phyloP scores from a whole-genome alignment of 1,140 invertebrate genomes.

The Antheraea mylitta region DNA sequence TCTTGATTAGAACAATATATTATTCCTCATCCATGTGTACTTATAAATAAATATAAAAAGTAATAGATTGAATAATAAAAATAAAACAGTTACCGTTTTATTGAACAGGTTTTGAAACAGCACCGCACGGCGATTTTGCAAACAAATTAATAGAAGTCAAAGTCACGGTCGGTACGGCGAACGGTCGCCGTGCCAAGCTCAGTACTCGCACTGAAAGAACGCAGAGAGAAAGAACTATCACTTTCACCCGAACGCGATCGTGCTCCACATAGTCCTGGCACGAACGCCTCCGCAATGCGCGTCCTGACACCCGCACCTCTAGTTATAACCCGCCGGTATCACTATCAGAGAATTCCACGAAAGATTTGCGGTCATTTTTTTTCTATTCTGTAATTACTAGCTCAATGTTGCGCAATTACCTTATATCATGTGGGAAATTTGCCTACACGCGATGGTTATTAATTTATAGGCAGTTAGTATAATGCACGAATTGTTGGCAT shows the following conservation, averaged over 20 bases:
- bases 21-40: too few species aligned
- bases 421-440: slow-evolving; percentile 57
- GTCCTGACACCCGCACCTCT: slow-evolving; percentile 39
- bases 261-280: slow-evolving; percentile 63
- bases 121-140: background rate
- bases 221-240: slow-evolving; percentile 52
- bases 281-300: slow-evolving; percentile 38
- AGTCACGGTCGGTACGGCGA: slow-evolving; percentile 22
- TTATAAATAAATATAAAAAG: too few species aligned
- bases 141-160: background rate
- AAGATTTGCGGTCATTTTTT: slow-evolving; percentile 52
- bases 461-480: background rate
- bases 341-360: slow-evolving; percentile 58
- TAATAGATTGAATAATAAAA: background rate
- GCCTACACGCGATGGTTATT: slow-evolving; percentile 12
- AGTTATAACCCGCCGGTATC: slow-evolving; percentile 46
- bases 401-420: slow-evolving; percentile 44
- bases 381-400: slow-evolving; percentile 33
- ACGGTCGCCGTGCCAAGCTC: slow-evolving; percentile 29
- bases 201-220: slow-evolving; percentile 33
- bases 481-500: background rate
- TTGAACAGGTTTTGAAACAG: slow-evolving; percentile 1
- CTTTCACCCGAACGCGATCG: slow-evolving; percentile 51
- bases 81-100: background rate
- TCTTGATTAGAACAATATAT: too few species aligned